Base-by-base conservation (phyloP, 2,113 vertebrate species). In the Pygoscelis antarcticus region DNA sequence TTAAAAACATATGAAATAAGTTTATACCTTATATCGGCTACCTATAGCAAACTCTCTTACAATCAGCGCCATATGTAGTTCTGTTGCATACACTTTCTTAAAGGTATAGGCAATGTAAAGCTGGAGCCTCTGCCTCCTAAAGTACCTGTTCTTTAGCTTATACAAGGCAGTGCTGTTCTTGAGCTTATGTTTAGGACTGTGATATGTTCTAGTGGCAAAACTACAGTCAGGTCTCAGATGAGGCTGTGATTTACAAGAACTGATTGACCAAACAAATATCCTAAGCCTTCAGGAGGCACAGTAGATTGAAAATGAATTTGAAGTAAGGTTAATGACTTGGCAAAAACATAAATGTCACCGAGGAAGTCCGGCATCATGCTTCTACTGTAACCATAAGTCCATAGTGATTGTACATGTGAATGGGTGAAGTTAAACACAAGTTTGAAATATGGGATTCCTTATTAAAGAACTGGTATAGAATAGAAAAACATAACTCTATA, bases 1-100 rank as follows among this genome's bases (percentile, higher is more conserved):
- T 97, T 84, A 72, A 77, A 92, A 84, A 87, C 69, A 86, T 80
- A 94, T 90, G 82, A 97, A 88, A 71, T 38, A 72, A 66, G 68
- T 90, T 90, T 94, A 88, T 62, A 22, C 70, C 58, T 93, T 80
- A 54, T 71, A 51, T 85, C 19, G 5, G 49, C 58, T 85, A 54
- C 87, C 89, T 88, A 18, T 70, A 77, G 85, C 71, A 85, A 91
- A 74, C 16, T 29, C 46, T 30, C 58, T 51, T 38, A 25, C 9
- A 26, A 40, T 38, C 49, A 51, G 34, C 1, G 5, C 60, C 21
- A 6, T 15, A 70, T 22, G 70, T 70, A 60, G 47, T 32, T 83
- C 32, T 85, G 57, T 58, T 47, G 21, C n/a, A 29, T 74, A 27
- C 2, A 1, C 15, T 83, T 26, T 13, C 55, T 52, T 70, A 60